Percentiles rank a stretch among this genome's conserved stretches.
Conservation (phyloP, 2,888 invertebrate genomes). For the Eurytoma adleriae region DNA sequence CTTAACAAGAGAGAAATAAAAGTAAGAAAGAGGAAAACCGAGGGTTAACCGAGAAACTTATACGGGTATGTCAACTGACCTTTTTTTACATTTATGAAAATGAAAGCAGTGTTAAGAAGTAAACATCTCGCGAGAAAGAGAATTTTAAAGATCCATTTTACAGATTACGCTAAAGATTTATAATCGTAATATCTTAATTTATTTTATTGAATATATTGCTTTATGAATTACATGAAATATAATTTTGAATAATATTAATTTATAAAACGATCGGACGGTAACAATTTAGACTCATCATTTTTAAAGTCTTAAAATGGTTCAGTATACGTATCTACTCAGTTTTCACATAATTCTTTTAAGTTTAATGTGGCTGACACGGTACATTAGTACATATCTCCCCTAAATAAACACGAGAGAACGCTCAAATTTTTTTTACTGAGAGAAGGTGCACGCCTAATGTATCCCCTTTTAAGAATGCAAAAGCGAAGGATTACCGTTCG, state of each 20-base stretch:
- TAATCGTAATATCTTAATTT: too few species aligned
- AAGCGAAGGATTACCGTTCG: slow-evolving; percentile 37
- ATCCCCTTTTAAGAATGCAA: slow-evolving; percentile 41
- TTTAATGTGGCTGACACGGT: slow-evolving; percentile 24
- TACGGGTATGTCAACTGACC: too few species aligned
- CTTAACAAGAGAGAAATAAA: slow-evolving; percentile 56
- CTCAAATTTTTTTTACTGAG: background rate
- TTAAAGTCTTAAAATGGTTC: background rate
- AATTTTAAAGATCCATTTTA: too few species aligned
- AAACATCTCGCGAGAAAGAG: too few species aligned
- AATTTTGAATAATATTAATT: too few species aligned
- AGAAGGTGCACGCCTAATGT: slow-evolving; percentile 6
- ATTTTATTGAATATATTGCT: too few species aligned
- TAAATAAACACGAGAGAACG: slow-evolving; percentile 16
- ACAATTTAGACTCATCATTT: background rate
- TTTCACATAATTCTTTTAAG: slow-evolving; percentile 13
- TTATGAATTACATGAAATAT: too few species aligned
- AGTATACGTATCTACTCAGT: background rate
- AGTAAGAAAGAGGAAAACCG: background rate
- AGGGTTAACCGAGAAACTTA: background rate
- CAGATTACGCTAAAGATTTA: too few species aligned
- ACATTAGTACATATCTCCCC: slow-evolving; percentile 6
- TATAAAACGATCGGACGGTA: background rate
- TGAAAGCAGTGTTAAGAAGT: too few species aligned
- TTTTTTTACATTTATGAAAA: too few species aligned